Evolutionary conservation across 2,113 vertebrate genomes (phyloP).

Genomic region (Mesoclemmys tuberculata): DNA sequence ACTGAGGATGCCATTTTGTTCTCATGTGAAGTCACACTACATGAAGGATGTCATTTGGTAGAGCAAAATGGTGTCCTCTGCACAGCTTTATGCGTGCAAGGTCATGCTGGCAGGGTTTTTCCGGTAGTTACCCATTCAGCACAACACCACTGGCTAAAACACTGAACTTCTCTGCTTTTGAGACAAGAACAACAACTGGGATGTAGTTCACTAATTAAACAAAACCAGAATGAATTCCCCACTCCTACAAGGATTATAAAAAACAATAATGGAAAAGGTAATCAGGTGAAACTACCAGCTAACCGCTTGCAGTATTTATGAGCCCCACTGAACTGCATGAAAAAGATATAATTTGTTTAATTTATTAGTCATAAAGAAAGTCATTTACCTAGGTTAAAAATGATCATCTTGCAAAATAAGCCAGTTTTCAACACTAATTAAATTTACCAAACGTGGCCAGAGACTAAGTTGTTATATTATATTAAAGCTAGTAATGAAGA

Average conservation of each 20-base stretch:
- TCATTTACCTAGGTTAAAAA: slow-evolving; percentile 67
- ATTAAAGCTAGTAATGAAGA: not conserved
- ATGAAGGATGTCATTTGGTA: not conserved
- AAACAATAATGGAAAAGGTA: slow-evolving; percentile 75
- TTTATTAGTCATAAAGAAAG: slow-evolving; percentile 75
- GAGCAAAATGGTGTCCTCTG: not conserved
- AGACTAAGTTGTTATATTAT: not conserved
- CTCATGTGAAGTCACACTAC: not conserved
- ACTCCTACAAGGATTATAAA: slow-evolving; percentile 60
- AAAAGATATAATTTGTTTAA: slow-evolving; percentile 71
- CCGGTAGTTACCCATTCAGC: not conserved
- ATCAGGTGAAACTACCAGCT: slow-evolving; percentile 73
- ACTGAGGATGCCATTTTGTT: not conserved
- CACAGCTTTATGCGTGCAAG: not conserved
- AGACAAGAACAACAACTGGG: not conserved
- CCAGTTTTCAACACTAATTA: slow-evolving; percentile 64
- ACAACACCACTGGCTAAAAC: not conserved
- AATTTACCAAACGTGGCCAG: slow-evolving; percentile 23
- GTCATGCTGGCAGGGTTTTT: not conserved
- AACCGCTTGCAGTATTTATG: slow-evolving; percentile 64
- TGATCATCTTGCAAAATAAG: slow-evolving; percentile 73
- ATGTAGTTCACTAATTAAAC: slow-evolving; percentile 23
- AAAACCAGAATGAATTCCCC: slow-evolving; percentile 59
- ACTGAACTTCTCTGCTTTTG: not conserved
- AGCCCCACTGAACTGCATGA: slow-evolving; percentile 21